These are phyloP conservation scores for Melikaiella ostensackeni DNA, from an alignment of 2,888 invertebrate species.

Conservation along the genomic window DNA sequence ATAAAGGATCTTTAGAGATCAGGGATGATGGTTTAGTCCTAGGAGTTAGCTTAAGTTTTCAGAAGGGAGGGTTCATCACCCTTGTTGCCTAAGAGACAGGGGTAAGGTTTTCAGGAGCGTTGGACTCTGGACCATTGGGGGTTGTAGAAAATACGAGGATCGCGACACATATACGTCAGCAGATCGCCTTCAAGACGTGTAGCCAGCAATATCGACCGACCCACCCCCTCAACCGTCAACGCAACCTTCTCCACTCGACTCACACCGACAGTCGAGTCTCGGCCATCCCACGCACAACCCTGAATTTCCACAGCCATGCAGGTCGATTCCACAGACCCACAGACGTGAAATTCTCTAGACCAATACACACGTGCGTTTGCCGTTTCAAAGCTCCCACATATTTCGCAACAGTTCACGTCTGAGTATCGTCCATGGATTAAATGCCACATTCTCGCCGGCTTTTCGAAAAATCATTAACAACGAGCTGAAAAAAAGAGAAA, in stretches of 20 bases:
- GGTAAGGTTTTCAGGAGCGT: neutral
- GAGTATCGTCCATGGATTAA: constrained; percentile 30
- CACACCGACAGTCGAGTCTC: constrained; percentile 57
- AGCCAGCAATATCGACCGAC: constrained; percentile 67
- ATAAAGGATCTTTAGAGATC: constrained; percentile 9
- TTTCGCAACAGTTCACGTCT: constrained; percentile 30
- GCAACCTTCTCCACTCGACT: constrained; percentile 60
- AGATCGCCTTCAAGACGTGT: constrained; percentile 70
- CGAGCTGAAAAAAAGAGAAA: neutral
- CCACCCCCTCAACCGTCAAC: constrained; percentile 52
- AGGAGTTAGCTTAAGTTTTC: constrained; percentile 33
- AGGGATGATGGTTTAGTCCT: constrained; percentile 28
- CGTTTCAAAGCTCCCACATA: constrained; percentile 36
- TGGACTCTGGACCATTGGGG: neutral
- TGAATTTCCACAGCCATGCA: constrained; percentile 49
- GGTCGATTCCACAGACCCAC: constrained; percentile 57
- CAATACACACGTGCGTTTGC: neutral
- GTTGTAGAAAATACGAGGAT: constrained; percentile 44
- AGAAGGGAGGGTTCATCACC: constrained; percentile 21
- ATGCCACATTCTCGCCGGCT: constrained; percentile 1
- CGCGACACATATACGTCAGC: constrained; percentile 59
- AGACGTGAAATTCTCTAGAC: constrained; percentile 42
- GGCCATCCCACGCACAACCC: constrained; percentile 55
- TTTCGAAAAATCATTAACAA: neutral
- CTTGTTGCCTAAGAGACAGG: constrained; percentile 31